These are phyloP conservation scores for Enteromius radiatus DNA, from an alignment of 2,797 vertebrate species.

Conservation along the genomic window DNA sequence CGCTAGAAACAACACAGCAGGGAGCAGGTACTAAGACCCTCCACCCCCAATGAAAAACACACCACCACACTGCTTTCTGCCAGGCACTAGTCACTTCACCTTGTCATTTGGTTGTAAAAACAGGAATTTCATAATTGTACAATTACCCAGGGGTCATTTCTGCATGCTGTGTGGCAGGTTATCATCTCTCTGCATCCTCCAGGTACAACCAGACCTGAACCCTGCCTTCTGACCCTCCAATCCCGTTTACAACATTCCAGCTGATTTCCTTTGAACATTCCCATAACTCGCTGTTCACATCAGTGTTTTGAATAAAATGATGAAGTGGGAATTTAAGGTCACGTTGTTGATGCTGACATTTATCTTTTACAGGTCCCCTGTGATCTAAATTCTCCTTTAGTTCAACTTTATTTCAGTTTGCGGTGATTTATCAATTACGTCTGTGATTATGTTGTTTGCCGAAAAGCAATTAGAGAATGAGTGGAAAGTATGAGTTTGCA, in stretches of 20 bases:
- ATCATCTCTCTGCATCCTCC: conserved; percentile 42
- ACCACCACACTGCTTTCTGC: conserved; percentile 6
- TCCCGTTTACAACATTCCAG: conserved; percentile 57
- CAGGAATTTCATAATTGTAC: conserved; percentile 64
- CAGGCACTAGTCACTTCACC: conserved; percentile 44
- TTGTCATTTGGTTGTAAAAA: conserved; percentile 70
- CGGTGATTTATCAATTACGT: conserved; percentile 49
- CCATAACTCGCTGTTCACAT: conserved; percentile 43
- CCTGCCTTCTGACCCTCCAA: conserved; percentile 52
- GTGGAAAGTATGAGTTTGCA: conserved; percentile 69
- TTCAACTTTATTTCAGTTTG: conserved; percentile 34
- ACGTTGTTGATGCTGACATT: conserved; percentile 19
- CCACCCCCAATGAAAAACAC: neutral
- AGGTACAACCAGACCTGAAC: conserved; percentile 35
- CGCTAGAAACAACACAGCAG: conserved; percentile 53
- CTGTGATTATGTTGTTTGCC: conserved; percentile 63
- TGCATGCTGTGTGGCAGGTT: conserved; percentile 54
- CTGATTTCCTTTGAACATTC: conserved; percentile 47
- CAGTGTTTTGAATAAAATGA: neutral
- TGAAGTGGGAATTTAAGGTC: neutral
- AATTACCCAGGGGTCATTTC: conserved; percentile 60
- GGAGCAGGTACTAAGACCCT: conserved; percentile 44
- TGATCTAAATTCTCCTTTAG: conserved; percentile 47
- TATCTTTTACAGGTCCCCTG: conserved; percentile 55
- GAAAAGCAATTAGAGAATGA: conserved; percentile 52